Base-by-base conservation (phyloP, 2,888 invertebrate genomes). In the Chaitophorus viminalis region DNA sequence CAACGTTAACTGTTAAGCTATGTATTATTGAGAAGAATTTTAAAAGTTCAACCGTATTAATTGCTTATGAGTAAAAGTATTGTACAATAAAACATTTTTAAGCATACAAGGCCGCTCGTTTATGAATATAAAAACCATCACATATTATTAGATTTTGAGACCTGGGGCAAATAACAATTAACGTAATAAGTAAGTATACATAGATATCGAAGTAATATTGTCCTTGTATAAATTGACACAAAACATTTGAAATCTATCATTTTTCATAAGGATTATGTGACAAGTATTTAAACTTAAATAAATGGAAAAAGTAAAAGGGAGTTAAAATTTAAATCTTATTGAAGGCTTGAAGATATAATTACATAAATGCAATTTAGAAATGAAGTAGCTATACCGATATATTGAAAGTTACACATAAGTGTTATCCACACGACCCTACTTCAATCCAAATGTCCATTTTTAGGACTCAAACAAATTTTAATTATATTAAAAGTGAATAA, bases 101-200 rank as follows among this genome's bases (percentile, higher is more conserved):
- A 36, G 14, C 68, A 25, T 70, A 65, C 52, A 77, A 76, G 81
- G 82, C 31, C 25, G 18, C 36, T 88, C 65, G 65, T 83, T 88
- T 76, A 77, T 39, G 52, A 77, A 83, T 82, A 77, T 54, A 70
- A 77, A 83, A 76, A 11, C 21, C 36, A 83, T 77, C 14, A 54
- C 11, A 39, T 84, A 78, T 83, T 74, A 77, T 82, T 60, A 21
- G 60, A 83, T 88, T 79, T 88, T 79, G 78, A 75, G 25, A 60
- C 70, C 65, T 29, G 54, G 21, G 83, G 68, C 46, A 52, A 36
- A 54, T 54, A 83, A 74, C 4, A 36, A 65, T 36, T 31, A 21
- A 33, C 9, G 33, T 33, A 6, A 68, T 1, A n/a, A 18, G 18
- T 33, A 36, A n/a, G 1, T 31, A 54, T 33, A 21, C 9, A 3